Evolutionary conservation across 2,113 vertebrate species (phyloP).

Genomic region (Gobiocypris rarus): DNA sequence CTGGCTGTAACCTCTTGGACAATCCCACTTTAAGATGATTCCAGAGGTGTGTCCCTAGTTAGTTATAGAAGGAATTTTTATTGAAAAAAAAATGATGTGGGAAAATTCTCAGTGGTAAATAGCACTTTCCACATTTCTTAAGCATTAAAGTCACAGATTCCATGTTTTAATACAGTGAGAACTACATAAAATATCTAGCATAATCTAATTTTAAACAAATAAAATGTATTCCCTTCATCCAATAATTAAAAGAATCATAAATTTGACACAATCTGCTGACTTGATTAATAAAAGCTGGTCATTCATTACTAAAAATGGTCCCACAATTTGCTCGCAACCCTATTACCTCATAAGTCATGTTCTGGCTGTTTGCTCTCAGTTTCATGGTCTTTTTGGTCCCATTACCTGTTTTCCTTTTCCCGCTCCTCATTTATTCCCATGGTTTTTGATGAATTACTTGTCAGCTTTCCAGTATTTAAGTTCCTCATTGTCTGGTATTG

Average conservation of each 20-base stretch:
- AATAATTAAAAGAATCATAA: not conserved
- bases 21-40: conserved; percentile 28
- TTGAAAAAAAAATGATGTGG: conserved; percentile 1
- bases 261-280: not conserved
- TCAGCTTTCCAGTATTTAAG: too few relatives aligned
- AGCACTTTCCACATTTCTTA: not conserved
- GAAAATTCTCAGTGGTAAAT: not conserved
- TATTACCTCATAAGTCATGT: not conserved
- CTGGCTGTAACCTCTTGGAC: conserved; percentile 6
- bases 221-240: not conserved
- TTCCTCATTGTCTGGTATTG: too few relatives aligned
- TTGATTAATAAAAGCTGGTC: not conserved
- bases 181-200: not conserved
- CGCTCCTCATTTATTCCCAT: too few relatives aligned
- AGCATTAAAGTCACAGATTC: not conserved
- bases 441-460: too few relatives aligned
- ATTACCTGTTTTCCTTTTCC: too few relatives aligned
- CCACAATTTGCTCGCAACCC: not conserved
- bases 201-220: too few relatives aligned
- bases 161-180: not conserved
- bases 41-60: conserved; percentile 11
- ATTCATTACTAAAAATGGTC: not conserved
- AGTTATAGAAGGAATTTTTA: conserved; percentile 18
- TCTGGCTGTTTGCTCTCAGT: too few relatives aligned
- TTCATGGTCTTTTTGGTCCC: too few relatives aligned